phyloP scores from a whole-genome alignment of 2,113 vertebrate genomes.

The Copsychus sechellarum region DNA sequence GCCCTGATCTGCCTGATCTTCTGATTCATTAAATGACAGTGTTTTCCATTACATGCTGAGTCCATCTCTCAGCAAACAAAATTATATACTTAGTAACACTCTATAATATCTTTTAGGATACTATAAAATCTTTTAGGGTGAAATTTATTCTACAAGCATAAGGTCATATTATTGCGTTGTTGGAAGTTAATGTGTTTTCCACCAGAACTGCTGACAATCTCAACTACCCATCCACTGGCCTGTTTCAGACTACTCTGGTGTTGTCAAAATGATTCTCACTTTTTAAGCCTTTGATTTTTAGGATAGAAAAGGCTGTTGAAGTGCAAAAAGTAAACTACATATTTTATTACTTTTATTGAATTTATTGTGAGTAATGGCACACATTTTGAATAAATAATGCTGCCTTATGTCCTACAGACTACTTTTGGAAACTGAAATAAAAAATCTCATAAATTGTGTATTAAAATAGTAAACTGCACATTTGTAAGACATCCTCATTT shows the following conservation, averaged over 20 bases:
- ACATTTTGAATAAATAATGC: constrained; percentile 6
- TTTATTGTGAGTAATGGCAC: constrained; percentile 5
- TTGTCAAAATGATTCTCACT: not conserved
- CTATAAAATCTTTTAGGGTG: not conserved
- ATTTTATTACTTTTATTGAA: constrained; percentile 29
- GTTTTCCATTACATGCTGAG: not conserved
- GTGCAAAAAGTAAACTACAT: not conserved
- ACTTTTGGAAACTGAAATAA: constrained; percentile 45
- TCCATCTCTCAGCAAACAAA: not conserved
- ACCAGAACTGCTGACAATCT: not conserved
- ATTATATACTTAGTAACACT: not conserved
- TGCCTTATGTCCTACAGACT: constrained; percentile 21
- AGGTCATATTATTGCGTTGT: accelerated
- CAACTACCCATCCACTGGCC: not conserved
- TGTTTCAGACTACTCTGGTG: not conserved
- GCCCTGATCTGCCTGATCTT: too few relatives aligned
- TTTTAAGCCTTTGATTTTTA: not conserved
- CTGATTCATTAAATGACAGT: not conserved
- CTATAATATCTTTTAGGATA: not conserved
- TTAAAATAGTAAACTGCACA: constrained; percentile 34
- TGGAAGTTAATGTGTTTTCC: not conserved
- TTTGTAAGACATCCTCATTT: not conserved
- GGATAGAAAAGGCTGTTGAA: not conserved
- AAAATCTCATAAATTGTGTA: not conserved
- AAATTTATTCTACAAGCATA: not conserved